phyloP scores from a whole-genome alignment of 1,140 invertebrate species.

The Drosophila erecta region DNA sequence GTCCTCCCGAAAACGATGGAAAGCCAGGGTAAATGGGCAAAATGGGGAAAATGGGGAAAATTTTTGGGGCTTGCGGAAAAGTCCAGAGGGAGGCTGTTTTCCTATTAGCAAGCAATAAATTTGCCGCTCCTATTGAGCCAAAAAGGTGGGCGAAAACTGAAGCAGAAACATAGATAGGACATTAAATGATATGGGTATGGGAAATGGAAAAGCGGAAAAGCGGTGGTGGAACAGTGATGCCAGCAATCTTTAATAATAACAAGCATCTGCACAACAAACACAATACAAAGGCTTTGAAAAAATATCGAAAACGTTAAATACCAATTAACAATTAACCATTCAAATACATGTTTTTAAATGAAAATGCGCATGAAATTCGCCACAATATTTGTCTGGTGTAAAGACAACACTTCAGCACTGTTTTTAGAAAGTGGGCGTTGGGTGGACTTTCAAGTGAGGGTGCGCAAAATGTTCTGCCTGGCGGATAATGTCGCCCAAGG shows the following conservation, averaged over 20 bases:
- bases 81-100: slow-evolving; percentile 50
- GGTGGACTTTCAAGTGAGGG: neutral
- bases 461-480: slow-evolving; percentile 13
- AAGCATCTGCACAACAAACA: neutral
- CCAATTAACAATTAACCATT: too few species aligned
- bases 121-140: slow-evolving; percentile 62
- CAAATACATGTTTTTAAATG: too few species aligned
- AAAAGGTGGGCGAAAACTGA: slow-evolving; percentile 43
- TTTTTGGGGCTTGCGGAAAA: neutral
- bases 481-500: slow-evolving; percentile 51
- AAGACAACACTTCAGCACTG: neutral
- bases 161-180: slow-evolving; percentile 44
- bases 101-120: slow-evolving; percentile 78
- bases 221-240: neutral
- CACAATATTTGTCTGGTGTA: too few species aligned
- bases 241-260: neutral
- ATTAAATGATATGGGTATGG: slow-evolving; percentile 22
- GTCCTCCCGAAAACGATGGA: slow-evolving; percentile 21
- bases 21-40: too few species aligned
- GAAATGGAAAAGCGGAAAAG: neutral
- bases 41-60: neutral
- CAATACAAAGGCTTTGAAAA: neutral
- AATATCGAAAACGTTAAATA: too few species aligned
- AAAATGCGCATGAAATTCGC: too few species aligned
- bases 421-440: neutral